These are phyloP conservation scores for Lochmaea capreae DNA, from an alignment of 2,888 invertebrate genomes.

Conservation along the genomic window DNA sequence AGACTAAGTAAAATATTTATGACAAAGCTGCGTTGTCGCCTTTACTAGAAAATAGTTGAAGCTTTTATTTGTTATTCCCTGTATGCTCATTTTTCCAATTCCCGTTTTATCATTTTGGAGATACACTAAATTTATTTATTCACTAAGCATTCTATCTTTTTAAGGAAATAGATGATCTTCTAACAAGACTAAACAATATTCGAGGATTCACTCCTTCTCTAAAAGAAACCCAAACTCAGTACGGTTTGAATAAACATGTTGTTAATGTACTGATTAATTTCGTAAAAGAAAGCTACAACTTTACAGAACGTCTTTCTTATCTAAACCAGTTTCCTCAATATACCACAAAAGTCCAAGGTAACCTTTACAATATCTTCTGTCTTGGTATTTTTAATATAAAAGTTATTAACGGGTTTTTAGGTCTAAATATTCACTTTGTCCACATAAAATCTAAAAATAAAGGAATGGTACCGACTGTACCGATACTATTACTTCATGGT, in stretches of 20 bases:
- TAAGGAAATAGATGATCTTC: slow-evolving; percentile 23
- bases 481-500: slow-evolving; percentile 81
- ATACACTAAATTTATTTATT: background rate
- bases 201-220: slow-evolving; percentile 66
- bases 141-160: background rate
- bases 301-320: slow-evolving; percentile 67
- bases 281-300: slow-evolving; percentile 38
- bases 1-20: no score
- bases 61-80: no score
- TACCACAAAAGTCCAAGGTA: slow-evolving; percentile 75
- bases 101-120: no score
- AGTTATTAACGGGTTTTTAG: slow-evolving; percentile 23
- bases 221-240: slow-evolving; percentile 77
- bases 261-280: slow-evolving; percentile 75
- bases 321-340: slow-evolving; percentile 77
- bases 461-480: slow-evolving; percentile 65
- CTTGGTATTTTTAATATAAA: no score
- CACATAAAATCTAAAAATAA: slow-evolving; percentile 67
- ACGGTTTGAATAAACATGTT: slow-evolving; percentile 81
- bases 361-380: background rate
- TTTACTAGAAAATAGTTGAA: no score
- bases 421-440: slow-evolving; percentile 72
- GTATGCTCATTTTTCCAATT: no score
- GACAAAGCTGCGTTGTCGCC: no score
- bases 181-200: slow-evolving; percentile 66